Evolutionary conservation across 2,797 vertebrate genomes (phyloP).

Genomic region (Pipistrellus pipistrellus): DNA sequence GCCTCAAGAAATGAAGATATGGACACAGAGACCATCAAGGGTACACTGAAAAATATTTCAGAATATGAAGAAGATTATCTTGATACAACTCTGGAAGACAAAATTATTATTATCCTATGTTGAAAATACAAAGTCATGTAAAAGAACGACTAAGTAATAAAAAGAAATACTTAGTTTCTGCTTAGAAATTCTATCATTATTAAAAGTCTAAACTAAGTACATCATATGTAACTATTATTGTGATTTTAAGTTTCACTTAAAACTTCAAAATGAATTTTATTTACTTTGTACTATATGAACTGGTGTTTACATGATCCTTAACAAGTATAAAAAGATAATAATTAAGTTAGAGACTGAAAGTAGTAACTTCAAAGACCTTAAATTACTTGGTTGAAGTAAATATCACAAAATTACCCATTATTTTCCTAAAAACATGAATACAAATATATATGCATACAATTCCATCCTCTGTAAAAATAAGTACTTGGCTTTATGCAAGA

Average conservation of each 20-base stretch:
- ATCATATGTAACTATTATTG: not conserved
- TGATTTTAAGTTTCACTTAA: not conserved
- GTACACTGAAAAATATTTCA: constrained; percentile 95
- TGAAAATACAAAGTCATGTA: constrained; percentile 73
- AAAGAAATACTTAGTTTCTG: constrained; percentile 1
- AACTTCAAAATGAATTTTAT: not conserved
- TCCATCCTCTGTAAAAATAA: not conserved
- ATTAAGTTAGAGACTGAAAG: not conserved
- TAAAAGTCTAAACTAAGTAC: not conserved
- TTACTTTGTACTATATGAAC: not conserved
- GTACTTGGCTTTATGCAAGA: not conserved
- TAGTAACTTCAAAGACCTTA: not conserved
- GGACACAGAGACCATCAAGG: constrained; percentile 93
- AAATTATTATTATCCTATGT: constrained; percentile 93
- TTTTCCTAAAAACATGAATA: not conserved
- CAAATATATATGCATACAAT: not conserved
- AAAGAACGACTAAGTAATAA: constrained; percentile 35
- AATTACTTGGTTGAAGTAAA: not conserved
- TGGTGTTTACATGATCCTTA: not conserved
- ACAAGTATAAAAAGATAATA: not conserved
- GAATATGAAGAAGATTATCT: constrained; percentile 97
- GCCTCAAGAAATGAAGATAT: constrained; percentile 89
- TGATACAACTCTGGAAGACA: constrained; percentile 96
- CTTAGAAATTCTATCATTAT: constrained; percentile 70
- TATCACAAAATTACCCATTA: not conserved